Evolutionary conservation across 2,113 vertebrate genomes (phyloP).

Genomic region (Tonatia bakeri): DNA sequence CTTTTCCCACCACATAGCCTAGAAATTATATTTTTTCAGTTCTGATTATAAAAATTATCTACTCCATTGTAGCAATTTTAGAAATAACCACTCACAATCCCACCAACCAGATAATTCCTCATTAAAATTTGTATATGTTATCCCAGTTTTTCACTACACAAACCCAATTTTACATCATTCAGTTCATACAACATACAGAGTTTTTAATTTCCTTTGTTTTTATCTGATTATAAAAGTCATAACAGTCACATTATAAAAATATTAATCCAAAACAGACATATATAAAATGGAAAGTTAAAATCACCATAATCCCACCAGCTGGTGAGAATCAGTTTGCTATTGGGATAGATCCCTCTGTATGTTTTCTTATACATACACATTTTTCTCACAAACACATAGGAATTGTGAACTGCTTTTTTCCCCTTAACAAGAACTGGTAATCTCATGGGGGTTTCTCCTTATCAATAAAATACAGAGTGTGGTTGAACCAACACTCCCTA

Average conservation of each 20-base stretch:
- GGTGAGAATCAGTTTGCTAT: neutral
- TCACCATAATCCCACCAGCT: neutral
- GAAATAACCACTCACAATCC: neutral
- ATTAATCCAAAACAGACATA: neutral
- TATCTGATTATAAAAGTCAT: constrained; percentile 6
- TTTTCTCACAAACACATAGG: neutral
- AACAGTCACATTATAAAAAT: neutral
- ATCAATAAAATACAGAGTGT: neutral
- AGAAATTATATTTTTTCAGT: neutral
- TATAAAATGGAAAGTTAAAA: neutral
- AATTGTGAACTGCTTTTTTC: neutral
- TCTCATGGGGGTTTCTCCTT: neutral
- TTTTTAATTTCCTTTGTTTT: neutral
- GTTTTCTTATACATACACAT: neutral
- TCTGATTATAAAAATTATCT: neutral
- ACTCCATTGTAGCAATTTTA: neutral
- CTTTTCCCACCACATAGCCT: neutral
- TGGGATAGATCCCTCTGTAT: neutral
- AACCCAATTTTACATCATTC: neutral
- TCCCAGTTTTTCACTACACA: neutral
- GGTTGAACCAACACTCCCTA: neutral
- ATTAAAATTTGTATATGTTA: neutral
- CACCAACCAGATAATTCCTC: neutral
- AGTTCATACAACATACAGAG: neutral
- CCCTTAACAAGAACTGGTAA: neutral